These are phyloP conservation scores for Clangula hyemalis DNA, from an alignment of 2,797 vertebrate genomes.

Conservation along the genomic window DNA sequence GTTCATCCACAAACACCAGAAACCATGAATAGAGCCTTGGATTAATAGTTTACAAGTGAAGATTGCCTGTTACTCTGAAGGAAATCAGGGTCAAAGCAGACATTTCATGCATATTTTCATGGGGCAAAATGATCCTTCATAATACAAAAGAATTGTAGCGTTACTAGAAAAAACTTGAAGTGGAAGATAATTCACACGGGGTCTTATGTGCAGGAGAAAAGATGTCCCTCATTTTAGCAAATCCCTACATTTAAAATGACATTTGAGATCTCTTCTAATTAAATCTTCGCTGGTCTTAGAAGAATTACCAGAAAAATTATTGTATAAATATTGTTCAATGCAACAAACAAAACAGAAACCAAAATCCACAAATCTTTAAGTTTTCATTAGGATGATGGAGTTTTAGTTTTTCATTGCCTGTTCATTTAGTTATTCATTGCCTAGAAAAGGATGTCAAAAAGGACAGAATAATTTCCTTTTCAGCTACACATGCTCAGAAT, in stretches of 20 bases:
- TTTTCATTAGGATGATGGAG: fast-evolving
- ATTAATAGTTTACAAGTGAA: neutral
- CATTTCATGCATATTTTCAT: neutral
- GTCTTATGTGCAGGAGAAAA: neutral
- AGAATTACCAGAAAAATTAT: neutral
- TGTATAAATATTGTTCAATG: neutral
- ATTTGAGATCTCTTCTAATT: neutral
- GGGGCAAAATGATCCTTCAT: neutral
- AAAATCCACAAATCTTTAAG: neutral
- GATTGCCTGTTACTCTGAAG: neutral
- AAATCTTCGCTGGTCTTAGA: neutral
- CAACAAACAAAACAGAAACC: neutral
- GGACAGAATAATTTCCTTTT: neutral
- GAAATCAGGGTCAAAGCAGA: neutral
- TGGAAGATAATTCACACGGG: neutral
- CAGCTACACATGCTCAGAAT: neutral
- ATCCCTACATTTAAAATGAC: neutral
- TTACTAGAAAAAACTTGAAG: neutral
- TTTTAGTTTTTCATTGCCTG: neutral
- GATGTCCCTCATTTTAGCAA: neutral
- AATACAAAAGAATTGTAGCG: neutral
- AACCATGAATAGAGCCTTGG: neutral
- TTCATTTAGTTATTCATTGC: neutral
- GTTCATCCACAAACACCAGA: neutral
- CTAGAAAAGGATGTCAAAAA: neutral